Percentiles rank a stretch among this genome's conserved stretches.
Conservation (phyloP, 2,113 vertebrate genomes). For the Strigops habroptila region DNA sequence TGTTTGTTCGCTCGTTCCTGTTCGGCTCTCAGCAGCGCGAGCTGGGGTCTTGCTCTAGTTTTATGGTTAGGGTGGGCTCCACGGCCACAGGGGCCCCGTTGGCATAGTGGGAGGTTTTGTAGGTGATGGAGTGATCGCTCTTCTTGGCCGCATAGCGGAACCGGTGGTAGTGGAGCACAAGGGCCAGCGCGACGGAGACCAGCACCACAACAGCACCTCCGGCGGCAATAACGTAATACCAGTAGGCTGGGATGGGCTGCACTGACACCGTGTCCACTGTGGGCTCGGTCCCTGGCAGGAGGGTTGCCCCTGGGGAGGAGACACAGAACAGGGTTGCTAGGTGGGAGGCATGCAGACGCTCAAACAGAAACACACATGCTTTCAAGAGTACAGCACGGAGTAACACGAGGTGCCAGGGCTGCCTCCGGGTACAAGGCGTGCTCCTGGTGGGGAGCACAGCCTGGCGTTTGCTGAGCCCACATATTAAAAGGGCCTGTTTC, state of each 20-base stretch:
- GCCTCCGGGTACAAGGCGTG: background rate
- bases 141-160: slow-evolving; percentile 96
- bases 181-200: slow-evolving; percentile 86
- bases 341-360: slow-evolving; percentile 87
- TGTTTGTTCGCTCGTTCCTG: slow-evolving; percentile 67
- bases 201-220: slow-evolving; percentile 93
- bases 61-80: slow-evolving; percentile 93
- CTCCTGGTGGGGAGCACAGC: background rate
- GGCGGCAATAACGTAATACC: slow-evolving; percentile 98
- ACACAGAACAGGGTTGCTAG: slow-evolving; percentile 94
- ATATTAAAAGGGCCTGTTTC: slow-evolving; percentile 17
- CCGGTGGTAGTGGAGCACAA: slow-evolving; percentile 94
- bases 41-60: slow-evolving; percentile 89
- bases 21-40: slow-evolving; percentile 84
- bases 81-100: slow-evolving; percentile 81
- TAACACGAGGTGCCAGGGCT: background rate
- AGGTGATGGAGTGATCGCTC: slow-evolving; percentile 96
- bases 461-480: slow-evolving; percentile 20
- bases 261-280: slow-evolving; percentile 97
- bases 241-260: slow-evolving; percentile 94
- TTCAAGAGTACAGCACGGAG: slow-evolving; percentile 41
- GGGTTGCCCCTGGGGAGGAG: slow-evolving; percentile 97
- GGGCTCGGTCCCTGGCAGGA: slow-evolving; percentile 92
- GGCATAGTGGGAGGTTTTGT: slow-evolving; percentile 92
- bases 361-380: slow-evolving; percentile 74